These are phyloP conservation scores for Cyprinodon variegatus DNA, from an alignment of 2,113 vertebrate genomes.

Conservation along the genomic window DNA sequence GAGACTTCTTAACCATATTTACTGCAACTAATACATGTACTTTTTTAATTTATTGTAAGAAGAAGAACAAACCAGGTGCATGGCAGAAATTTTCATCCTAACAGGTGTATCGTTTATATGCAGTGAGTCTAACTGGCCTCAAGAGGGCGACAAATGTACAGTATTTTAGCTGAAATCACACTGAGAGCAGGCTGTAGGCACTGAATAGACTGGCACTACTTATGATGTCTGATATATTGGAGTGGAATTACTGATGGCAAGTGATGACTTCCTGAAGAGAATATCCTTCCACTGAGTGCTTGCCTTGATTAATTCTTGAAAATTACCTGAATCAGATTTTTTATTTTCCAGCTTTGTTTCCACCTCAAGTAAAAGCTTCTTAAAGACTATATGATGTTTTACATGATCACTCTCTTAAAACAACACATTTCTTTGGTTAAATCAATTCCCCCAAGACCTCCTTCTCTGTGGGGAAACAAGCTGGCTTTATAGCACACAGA, in stretches of 20 bases:
- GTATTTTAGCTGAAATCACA: not conserved
- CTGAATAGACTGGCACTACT: slow-evolving; percentile 20
- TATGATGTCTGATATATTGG: slow-evolving; percentile 24
- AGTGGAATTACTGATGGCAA: slow-evolving; percentile 20
- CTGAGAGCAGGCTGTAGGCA: not conserved
- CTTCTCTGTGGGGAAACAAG: slow-evolving; percentile 4
- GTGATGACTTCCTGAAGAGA: slow-evolving; percentile 66
- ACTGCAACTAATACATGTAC: too few species aligned
- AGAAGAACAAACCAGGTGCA: not conserved
- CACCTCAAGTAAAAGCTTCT: slow-evolving; percentile 39
- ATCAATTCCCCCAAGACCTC: slow-evolving; percentile 10
- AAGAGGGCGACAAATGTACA: slow-evolving; percentile 51
- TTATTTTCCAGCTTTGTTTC: slow-evolving; percentile 52
- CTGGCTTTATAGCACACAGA: slow-evolving; percentile 11
- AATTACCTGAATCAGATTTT: slow-evolving; percentile 60
- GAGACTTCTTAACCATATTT: too few species aligned
- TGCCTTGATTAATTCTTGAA: slow-evolving; percentile 62
- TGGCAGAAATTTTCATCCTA: not conserved
- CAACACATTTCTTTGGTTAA: slow-evolving; percentile 11
- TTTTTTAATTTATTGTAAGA: not conserved
- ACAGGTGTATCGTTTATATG: not conserved
- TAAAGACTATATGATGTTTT: slow-evolving; percentile 43
- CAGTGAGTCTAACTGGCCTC: slow-evolving; percentile 26
- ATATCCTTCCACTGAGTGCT: slow-evolving; percentile 49
- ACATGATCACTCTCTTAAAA: slow-evolving; percentile 4